Percentiles rank a stretch among this genome's conserved stretches.
phyloP scores from a whole-genome alignment of 2,113 vertebrate genomes.

The Steatornis caripensis region DNA sequence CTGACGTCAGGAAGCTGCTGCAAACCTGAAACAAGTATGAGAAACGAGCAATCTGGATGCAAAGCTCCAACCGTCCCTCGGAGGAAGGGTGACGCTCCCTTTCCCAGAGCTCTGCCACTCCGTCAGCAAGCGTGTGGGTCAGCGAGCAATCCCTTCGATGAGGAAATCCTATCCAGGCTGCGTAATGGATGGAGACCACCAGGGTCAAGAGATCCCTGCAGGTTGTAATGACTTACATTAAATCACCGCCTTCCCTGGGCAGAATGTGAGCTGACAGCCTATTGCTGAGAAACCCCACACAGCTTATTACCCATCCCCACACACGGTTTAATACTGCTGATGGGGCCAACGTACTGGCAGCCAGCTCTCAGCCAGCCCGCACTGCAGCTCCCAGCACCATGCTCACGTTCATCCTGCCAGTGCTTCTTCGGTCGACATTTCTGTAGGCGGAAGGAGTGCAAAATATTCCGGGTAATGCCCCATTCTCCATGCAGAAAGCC shows the following conservation, averaged over 20 bases:
- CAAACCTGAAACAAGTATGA: background rate
- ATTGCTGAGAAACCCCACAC: background rate
- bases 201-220: background rate
- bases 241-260: constrained; percentile 6
- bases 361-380: background rate
- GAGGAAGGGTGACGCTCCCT: background rate
- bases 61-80: accelerated
- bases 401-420: background rate
- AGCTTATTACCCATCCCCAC: background rate
- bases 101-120: background rate
- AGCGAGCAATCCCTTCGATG: background rate
- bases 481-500: background rate
- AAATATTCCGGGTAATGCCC: background rate
- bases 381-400: background rate
- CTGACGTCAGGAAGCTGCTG: background rate
- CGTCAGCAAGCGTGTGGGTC: accelerated
- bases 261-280: constrained; percentile 24
- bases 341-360: background rate
- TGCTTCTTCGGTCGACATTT: background rate
- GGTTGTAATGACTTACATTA: constrained; percentile 11
- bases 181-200: background rate
- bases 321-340: background rate
- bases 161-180: background rate
- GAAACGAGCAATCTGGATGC: background rate
- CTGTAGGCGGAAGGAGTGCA: background rate